Evolutionary conservation across 30 jellyfish, hydroid and myxozoan species (phyloP), one percentile per base, ranked within the genome.

Genomic region (Turritopsis dohrnii): DNA sequence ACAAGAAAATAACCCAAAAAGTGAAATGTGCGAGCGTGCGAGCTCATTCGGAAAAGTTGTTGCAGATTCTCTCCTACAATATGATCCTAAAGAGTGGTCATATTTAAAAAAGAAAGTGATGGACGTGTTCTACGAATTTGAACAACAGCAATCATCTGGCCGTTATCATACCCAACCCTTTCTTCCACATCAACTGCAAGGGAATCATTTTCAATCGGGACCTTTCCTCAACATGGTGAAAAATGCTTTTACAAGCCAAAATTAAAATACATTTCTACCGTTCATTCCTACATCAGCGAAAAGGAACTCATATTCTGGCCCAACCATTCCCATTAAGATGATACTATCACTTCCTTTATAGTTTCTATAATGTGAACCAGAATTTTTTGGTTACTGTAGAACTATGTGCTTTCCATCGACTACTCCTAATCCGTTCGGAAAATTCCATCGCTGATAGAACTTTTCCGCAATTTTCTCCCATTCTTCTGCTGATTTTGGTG

Each of bases 201-300:
- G 66, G 87, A 81, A 81, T 81, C 87, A 81, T 86, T 81, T 81
- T 65, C 83, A 54, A 81, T 65, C 84, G 22, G 87, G 87, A 26
- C 87, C 87, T 13, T 81, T 54, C 83, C 16, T 81, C 19, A 81
- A 81, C 54, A 81, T 81, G 60, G 83, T 81, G 22, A 81, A 30
- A 86, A 81, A 65, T 65, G 87, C 87, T 81, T 54, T 1, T 26
- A 22, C 85, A 81, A 81, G 84, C 60, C 83, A 75, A 75, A 75
- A 75, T 75, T n/a, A n/a, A n/a, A n/a, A n/a, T n/a, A n/a, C n/a
- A n/a, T n/a, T n/a, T n/a, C n/a, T n/a, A n/a, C n/a, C n/a, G n/a
- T n/a, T n/a, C n/a, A n/a, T n/a, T n/a, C n/a, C n/a, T n/a, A n/a
- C n/a, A n/a, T n/a, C n/a, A n/a, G n/a, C n/a, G n/a, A n/a, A n/a